These are phyloP conservation scores for Hylia prasina DNA, from an alignment of 2,113 vertebrate species.

Conservation along the genomic window DNA sequence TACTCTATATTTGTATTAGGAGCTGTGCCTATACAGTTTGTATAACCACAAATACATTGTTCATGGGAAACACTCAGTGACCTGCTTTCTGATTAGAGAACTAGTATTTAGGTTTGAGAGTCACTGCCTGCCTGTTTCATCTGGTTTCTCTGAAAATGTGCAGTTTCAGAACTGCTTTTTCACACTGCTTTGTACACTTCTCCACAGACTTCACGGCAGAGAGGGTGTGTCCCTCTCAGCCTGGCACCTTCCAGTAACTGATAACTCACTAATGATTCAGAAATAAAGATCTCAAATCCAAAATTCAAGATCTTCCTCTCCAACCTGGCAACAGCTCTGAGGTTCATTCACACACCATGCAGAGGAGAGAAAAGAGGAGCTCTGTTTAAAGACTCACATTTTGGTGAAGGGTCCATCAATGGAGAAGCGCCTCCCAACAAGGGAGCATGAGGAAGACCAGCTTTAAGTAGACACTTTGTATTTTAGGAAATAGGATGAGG, in stretches of 20 bases:
- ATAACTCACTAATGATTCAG: background rate
- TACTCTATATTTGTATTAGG: background rate
- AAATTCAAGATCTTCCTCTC: background rate
- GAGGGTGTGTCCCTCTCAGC: background rate
- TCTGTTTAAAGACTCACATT: background rate
- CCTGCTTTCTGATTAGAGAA: background rate
- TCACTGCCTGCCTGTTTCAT: background rate
- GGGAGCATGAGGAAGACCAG: background rate
- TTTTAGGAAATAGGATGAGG: background rate
- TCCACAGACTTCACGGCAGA: background rate
- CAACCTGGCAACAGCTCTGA: background rate
- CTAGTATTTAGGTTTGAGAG: background rate
- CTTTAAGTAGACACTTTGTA: background rate
- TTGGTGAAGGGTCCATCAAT: background rate
- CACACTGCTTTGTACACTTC: background rate
- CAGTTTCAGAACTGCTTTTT: conserved; percentile 12
- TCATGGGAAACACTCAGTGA: background rate
- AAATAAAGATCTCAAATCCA: background rate
- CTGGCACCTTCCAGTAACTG: background rate
- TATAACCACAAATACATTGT: background rate
- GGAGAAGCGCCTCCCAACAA: background rate
- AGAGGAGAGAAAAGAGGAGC: background rate
- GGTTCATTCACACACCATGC: background rate
- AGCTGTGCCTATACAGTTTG: background rate
- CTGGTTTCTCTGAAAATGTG: background rate